Percentiles rank a stretch among this genome's conserved stretches.
These are phyloP conservation scores for Eupithecia inturbata DNA, from an alignment of 2,888 invertebrate genomes.

Conservation along the genomic window DNA sequence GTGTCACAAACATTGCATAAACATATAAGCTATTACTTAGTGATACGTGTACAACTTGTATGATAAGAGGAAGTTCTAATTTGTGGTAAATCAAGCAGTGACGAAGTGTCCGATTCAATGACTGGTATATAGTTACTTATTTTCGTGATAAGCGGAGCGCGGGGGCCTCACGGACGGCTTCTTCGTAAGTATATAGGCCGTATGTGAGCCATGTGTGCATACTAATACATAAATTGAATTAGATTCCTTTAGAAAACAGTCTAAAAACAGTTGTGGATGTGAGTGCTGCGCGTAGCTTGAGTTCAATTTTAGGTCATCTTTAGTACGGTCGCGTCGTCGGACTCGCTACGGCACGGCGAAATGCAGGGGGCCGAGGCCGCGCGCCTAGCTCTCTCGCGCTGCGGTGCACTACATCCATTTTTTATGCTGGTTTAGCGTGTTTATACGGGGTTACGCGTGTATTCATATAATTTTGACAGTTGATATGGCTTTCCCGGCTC, in stretches of 20 bases:
- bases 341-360: constrained; percentile 76
- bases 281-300: constrained; percentile 69
- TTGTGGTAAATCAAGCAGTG: constrained; percentile 71
- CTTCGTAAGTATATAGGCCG: constrained; percentile 76
- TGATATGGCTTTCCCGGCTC: constrained; percentile 72
- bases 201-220: constrained; percentile 60
- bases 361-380: constrained; percentile 82
- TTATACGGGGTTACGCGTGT: constrained; percentile 79
- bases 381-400: constrained; percentile 71
- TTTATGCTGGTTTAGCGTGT: constrained; percentile 74
- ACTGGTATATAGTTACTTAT: constrained; percentile 84
- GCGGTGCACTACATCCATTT: constrained; percentile 77
- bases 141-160: constrained; percentile 84
- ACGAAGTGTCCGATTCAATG: constrained; percentile 80
- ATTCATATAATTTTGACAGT: constrained; percentile 84
- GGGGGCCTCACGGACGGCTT: constrained; percentile 77
- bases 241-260: constrained; percentile 74
- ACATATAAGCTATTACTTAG: constrained; percentile 50
- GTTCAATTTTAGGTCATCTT: constrained; percentile 84
- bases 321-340: constrained; percentile 78
- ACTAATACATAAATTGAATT: constrained; percentile 63
- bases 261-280: constrained; percentile 64
- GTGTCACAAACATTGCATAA: constrained; percentile 57
- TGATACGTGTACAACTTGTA: constrained; percentile 47
- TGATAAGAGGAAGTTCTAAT: constrained; percentile 41